A percentile compares a stretch with the other conserved stretches of the same genome.
Conservation (phyloP, 2,113 vertebrate genomes). For the Oophaga pumilio region DNA sequence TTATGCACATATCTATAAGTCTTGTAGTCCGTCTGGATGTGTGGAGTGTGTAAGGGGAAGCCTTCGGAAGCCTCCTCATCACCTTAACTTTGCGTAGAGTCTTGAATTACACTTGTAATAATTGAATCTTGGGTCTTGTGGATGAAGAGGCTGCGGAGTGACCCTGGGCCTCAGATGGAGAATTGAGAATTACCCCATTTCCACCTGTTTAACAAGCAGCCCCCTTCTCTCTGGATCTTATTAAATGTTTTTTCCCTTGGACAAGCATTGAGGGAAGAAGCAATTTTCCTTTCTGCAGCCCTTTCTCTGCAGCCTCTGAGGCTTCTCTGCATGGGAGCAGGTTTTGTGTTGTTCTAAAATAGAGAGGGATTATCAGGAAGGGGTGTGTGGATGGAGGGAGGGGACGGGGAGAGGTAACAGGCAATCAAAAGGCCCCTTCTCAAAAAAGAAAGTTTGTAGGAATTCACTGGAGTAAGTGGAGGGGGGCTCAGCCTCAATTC, state of each 20-base stretch:
- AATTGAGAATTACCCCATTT: constrained; percentile 80
- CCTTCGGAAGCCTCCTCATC: not conserved
- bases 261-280: constrained; percentile 82
- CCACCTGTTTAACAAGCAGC: constrained; percentile 89
- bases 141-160: constrained; percentile 60
- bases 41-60: not conserved
- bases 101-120: constrained; percentile 24
- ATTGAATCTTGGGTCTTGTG: constrained; percentile 57
- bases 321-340: constrained; percentile 90
- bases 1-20: not conserved
- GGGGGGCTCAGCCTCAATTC: constrained; percentile 74
- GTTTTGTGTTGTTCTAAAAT: constrained; percentile 90
- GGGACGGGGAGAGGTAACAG: constrained; percentile 80
- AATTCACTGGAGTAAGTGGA: constrained; percentile 71
- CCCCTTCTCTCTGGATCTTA: constrained; percentile 80
- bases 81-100: not conserved
- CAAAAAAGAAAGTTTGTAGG: constrained; percentile 85
- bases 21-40: not conserved
- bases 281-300: constrained; percentile 87
- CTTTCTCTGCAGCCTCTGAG: constrained; percentile 92
- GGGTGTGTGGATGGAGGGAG: constrained; percentile 72
- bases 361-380: constrained; percentile 89
- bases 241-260: constrained; percentile 85
- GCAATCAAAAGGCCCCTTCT: constrained; percentile 83
- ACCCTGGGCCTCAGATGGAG: constrained; percentile 72